Conservation (phyloP, 2,113 vertebrate genomes). For the Bolborhynchus lineola region DNA sequence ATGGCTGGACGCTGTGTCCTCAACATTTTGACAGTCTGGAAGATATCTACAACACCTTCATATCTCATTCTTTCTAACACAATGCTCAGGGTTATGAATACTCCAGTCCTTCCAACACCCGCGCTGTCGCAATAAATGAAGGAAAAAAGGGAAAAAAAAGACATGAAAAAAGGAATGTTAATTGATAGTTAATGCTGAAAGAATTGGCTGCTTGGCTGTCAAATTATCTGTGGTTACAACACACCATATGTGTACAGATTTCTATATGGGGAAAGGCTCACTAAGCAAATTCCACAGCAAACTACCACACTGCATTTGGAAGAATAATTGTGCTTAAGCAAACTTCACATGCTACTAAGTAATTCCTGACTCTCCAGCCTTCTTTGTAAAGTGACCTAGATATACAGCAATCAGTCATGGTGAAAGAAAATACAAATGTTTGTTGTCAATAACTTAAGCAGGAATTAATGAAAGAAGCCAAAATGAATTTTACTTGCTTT, state of each 20-base stretch:
- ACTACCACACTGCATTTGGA: not conserved
- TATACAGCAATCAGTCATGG: not conserved
- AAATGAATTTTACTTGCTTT: not conserved
- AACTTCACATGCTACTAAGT: not conserved
- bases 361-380: not conserved
- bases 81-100: constrained; percentile 99
- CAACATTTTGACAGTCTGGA: constrained; percentile 99
- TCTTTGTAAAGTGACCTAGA: not conserved
- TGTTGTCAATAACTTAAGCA: not conserved
- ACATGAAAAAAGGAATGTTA: not conserved
- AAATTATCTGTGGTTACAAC: not conserved
- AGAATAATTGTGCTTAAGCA: not conserved
- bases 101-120: constrained; percentile 95
- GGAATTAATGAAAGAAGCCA: not conserved
- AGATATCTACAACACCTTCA: constrained; percentile 99
- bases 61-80: constrained; percentile 99
- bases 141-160: not conserved
- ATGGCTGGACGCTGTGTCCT: constrained; percentile 97
- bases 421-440: not conserved
- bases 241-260: not conserved
- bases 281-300: not conserved
- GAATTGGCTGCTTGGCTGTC: not conserved
- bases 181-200: not conserved
- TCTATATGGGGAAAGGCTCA: not conserved
- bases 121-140: constrained; percentile 76